Evolutionary conservation across 2,797 vertebrate species (phyloP).

Genomic region (Cirrhinus mrigala): DNA sequence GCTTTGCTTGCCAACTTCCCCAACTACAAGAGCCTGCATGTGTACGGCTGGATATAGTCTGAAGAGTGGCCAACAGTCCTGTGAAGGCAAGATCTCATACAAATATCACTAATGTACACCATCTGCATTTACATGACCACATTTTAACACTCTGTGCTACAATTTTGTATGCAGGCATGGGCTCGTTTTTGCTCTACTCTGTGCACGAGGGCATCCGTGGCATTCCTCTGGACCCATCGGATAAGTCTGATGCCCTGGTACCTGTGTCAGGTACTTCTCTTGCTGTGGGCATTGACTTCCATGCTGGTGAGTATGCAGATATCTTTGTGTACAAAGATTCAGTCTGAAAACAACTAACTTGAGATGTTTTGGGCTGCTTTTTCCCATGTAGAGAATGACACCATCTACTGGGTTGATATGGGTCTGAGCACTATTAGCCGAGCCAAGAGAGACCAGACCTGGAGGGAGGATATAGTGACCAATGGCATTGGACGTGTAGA

Average conservation of each 20-base stretch:
- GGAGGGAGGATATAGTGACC: conserved; percentile 96
- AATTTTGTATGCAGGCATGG: conserved; percentile 84
- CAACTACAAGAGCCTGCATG: conserved; percentile 89
- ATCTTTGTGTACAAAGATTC: not conserved
- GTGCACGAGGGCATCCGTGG: conserved; percentile 97
- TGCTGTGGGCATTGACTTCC: conserved; percentile 97
- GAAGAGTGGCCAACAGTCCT: conserved; percentile 91
- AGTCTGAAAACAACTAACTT: not conserved
- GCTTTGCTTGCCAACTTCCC: conserved; percentile 93
- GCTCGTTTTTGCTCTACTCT: conserved; percentile 95
- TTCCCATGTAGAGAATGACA: conserved; percentile 87
- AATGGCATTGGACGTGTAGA: conserved; percentile 96
- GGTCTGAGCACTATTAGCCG: conserved; percentile 97
- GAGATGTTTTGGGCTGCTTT: not conserved
- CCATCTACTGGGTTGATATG: conserved; percentile 99
- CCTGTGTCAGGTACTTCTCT: conserved; percentile 95
- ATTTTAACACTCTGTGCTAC: not conserved
- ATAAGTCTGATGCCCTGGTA: conserved; percentile 96
- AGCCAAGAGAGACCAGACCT: conserved; percentile 96
- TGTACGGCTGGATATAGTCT: conserved; percentile 97
- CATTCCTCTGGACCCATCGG: conserved; percentile 92
- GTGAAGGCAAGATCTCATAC: conserved; percentile 81
- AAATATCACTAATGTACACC: not conserved
- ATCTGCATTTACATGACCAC: not conserved
- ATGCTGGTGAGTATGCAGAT: conserved; percentile 83